Percentiles rank a stretch among this genome's conserved stretches.
These are phyloP conservation scores for Lepidurus packardi DNA, from an alignment of 1,140 invertebrate species.

Conservation along the genomic window DNA sequence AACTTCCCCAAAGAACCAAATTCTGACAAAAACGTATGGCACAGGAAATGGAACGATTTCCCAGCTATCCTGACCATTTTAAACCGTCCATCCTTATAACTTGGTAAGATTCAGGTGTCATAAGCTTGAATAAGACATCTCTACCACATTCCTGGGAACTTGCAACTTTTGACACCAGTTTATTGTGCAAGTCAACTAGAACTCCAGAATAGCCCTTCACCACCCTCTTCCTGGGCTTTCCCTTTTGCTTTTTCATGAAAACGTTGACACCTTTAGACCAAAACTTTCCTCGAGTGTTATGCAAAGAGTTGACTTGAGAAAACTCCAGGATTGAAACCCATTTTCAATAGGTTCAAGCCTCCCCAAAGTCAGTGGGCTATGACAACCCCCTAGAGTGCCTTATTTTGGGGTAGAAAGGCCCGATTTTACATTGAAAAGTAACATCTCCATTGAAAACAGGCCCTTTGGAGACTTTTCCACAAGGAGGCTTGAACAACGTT, in stretches of 20 bases:
- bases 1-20: background rate
- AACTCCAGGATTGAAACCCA: background rate
- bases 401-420: background rate
- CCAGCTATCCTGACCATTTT: no score
- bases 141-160: background rate
- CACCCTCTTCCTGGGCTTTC: background rate
- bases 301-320: conserved; percentile 1
- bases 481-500: background rate
- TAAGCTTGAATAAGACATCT: background rate
- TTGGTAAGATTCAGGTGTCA: background rate
- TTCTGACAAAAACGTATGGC: background rate
- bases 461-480: background rate
- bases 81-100: no score
- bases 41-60: no score
- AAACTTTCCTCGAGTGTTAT: background rate
- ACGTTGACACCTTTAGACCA: background rate
- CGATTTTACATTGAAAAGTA: background rate
- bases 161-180: no score
- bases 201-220: background rate
- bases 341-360: background rate
- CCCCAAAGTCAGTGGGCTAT: background rate
- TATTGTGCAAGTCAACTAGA: background rate
- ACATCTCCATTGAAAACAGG: background rate
- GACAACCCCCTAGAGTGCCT: conserved; percentile 5
- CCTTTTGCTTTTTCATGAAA: background rate